Evolutionary conservation across 2,113 vertebrate genomes (phyloP).

Genomic region (Serilophus lunatus): DNA sequence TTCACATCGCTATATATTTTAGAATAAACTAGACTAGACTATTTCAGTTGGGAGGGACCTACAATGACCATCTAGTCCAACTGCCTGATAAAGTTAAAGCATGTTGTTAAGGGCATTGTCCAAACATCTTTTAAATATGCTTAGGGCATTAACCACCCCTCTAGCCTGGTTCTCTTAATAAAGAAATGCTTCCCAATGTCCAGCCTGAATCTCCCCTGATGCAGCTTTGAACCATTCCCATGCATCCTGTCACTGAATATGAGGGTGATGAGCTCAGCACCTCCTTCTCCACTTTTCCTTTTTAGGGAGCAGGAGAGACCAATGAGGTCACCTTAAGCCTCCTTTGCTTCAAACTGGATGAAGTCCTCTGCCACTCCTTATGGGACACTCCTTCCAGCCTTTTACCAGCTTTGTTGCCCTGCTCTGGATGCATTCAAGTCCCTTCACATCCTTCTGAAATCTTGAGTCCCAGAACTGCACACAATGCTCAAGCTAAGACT

Average conservation of each 20-base stretch:
- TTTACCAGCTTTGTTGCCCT: not conserved
- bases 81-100: not conserved
- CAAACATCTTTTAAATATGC: not conserved
- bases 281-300: not conserved
- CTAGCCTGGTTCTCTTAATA: not conserved
- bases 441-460: not conserved
- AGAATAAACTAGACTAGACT: not conserved
- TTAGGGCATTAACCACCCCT: not conserved
- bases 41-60: not conserved
- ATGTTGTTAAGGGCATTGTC: not conserved
- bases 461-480: not conserved
- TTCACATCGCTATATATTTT: not conserved
- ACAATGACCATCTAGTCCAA: not conserved
- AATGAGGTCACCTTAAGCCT: not conserved
- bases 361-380: not conserved
- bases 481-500: not conserved
- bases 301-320: not conserved
- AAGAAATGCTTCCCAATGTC: not conserved
- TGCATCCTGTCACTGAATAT: not conserved
- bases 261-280: not conserved
- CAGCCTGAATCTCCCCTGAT: not conserved
- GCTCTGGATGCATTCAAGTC: not conserved
- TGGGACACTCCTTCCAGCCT: not conserved
- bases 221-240: not conserved
- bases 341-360: not conserved